Evolutionary conservation across 2,888 invertebrate genomes (phyloP), one percentile per base, ranked within the genome.

Genomic region (Clivina fossor): DNA sequence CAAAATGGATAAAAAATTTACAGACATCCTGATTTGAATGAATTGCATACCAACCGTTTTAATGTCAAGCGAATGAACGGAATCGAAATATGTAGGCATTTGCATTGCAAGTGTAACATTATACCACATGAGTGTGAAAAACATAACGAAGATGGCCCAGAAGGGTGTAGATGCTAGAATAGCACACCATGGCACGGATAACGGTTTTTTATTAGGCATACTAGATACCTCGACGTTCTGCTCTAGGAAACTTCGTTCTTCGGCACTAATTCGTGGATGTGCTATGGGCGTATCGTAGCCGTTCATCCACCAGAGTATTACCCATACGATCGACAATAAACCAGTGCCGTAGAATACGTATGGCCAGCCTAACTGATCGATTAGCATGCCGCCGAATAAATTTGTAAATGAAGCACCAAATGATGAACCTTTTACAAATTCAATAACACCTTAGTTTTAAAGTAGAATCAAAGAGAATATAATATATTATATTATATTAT

Each of bases 81-180:
- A 28, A 38, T 49, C 49, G 16, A 49, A 49, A 24, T 49, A 49
- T 11, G 38, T 38, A 2, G 49, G 49, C 49, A 49, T 28, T 38
- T 49, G 49, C 37, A 49, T 38, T 13, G 49, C 49, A 19, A 49
- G 19, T 2, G 49, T 49, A 13, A 49, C 32, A 37, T 20, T 38
- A 11, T 38, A 49, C 49, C 49, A 49, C 38, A 49, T 16, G 9
- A 49, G 4, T 1, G 38, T 26, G 11, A 49, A 49, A 19, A 49
- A 38, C 30, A 49, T 18, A 11, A 26, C 24, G n/a, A 26, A 37
- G 4, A 49, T 38, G 3, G 49, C 37, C 37, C 37, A 49, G 32
- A 49, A 37, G 11, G 49, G 49, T 22, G 18, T n/a, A 2, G 49
- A 49, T 18, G 38, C 38, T 9, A 49, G 19, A n/a, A 49, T 38